Conservation (phyloP, 2,888 invertebrate species). For the Smittia sp. region DNA sequence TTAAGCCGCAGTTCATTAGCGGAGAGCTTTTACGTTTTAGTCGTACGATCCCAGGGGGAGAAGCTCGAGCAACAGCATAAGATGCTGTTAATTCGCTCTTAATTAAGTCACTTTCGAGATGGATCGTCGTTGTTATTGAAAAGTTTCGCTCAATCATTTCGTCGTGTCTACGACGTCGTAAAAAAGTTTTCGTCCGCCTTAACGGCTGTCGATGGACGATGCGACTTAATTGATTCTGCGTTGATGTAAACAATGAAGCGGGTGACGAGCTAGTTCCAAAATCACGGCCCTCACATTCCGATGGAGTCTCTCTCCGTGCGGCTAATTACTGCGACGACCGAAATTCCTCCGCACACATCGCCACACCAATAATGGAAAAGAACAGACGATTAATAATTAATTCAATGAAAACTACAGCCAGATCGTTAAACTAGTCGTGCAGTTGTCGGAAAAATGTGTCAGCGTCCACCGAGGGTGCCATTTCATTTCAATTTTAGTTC, state of each 20-base stretch:
- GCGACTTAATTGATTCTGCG: neutral
- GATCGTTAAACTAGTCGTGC: neutral
- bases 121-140: neutral
- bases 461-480: slow-evolving; percentile 1
- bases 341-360: slow-evolving; percentile 2
- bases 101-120: neutral
- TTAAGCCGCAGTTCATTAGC: neutral
- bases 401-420: neutral
- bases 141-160: neutral
- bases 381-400: slow-evolving; percentile 17
- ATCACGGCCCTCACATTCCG: neutral
- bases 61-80: neutral
- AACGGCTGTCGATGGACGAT: neutral
- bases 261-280: neutral
- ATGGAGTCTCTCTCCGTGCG: neutral
- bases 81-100: slow-evolving; percentile 9
- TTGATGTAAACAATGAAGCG: neutral
- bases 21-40: neutral
- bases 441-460: slow-evolving; percentile 2
- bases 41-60: neutral
- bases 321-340: neutral
- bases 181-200: neutral
- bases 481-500: slow-evolving; percentile 18
- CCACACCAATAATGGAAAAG: neutral
- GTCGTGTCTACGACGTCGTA: neutral